Base-by-base conservation (phyloP, 2,113 vertebrate genomes). In the Ibidorhyncha struthersii region DNA sequence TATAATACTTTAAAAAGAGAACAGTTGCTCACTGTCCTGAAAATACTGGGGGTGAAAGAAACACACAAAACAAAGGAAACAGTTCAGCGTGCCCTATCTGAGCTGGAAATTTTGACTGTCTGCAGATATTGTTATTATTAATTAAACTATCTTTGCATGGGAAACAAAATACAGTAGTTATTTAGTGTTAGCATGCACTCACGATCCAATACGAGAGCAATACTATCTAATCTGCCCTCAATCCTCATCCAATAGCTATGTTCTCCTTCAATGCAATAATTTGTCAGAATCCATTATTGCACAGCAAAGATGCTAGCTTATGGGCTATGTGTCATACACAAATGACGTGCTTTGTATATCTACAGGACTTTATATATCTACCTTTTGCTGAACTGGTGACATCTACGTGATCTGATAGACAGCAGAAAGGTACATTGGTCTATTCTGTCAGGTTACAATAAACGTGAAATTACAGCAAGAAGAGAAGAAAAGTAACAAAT, bases 211-310 rank as follows among this genome's bases (percentile, higher is more conserved):
- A 86, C 9, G 12, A 79, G 29, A 82, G 3, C 47, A 63, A 34
- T 19, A 10, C 6, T 27, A 16, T 8, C 10, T 67, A 63, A 85
- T 52, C n/a, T 80, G 36, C 8, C 30, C 13, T 77, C 45, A 77
- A 2, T 45, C 12, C 7, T 74, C 19, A 49, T 67, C 17, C 29
- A 69, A 32, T 5, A 25, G 7, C 5, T 0, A 0, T 17, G 9
- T 38, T 34, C 74, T 70, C 27, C 34, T 90, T 83, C 27, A 82
- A 69, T 30, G 30, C 23, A 76, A n/a, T 30, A 50, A 52, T 77
- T 78, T 74, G 4, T 72, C 26, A 89, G 66, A 94, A 59, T 40
- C 5, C 2, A 2, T 55, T 79, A 45, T 3, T 72, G 6, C 21
- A 65, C 18, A 61, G 19, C 12, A 41, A 93, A 47, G n/a, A 27